phyloP scores from a whole-genome alignment of 2,113 vertebrate species.

The Lontra canadensis region DNA sequence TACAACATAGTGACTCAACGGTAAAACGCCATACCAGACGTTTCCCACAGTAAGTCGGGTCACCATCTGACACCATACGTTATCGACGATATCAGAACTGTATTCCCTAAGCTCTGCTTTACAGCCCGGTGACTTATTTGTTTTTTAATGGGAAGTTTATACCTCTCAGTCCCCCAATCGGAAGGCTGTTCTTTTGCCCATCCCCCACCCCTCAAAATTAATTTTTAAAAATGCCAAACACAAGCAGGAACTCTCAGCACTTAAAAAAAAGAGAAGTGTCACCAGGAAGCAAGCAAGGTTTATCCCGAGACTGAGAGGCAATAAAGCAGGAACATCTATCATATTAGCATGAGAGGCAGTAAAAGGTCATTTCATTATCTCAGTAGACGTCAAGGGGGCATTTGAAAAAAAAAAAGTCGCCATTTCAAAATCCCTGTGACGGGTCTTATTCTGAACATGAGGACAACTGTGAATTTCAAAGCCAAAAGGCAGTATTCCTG shows the following conservation, averaged over 20 bases:
- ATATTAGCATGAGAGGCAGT: not conserved
- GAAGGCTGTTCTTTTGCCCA: not conserved
- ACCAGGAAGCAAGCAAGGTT: not conserved
- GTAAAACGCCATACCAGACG: not conserved
- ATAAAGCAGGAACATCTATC: not conserved
- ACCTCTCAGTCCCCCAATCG: not conserved
- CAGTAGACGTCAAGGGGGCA: not conserved
- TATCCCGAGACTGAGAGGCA: not conserved
- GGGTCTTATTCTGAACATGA: not conserved
- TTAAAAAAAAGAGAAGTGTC: not conserved
- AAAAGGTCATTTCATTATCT: not conserved
- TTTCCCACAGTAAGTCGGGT: not conserved
- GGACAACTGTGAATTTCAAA: not conserved
- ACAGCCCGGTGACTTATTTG: not conserved
- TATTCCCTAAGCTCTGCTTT: not conserved
- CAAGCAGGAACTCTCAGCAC: not conserved
- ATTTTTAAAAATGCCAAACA: not conserved
- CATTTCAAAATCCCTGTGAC: not conserved
- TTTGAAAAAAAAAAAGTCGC: not conserved
- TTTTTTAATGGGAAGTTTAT: not conserved
- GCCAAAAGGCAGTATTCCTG: not conserved
- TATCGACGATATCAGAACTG: accelerated
- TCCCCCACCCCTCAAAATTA: not conserved
- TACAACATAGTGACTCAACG: not conserved
- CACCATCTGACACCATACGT: not conserved